A percentile compares a stretch with the other conserved stretches of the same genome.
Conservation (phyloP, 2,888 invertebrate species). For the Mamestra brassicae region DNA sequence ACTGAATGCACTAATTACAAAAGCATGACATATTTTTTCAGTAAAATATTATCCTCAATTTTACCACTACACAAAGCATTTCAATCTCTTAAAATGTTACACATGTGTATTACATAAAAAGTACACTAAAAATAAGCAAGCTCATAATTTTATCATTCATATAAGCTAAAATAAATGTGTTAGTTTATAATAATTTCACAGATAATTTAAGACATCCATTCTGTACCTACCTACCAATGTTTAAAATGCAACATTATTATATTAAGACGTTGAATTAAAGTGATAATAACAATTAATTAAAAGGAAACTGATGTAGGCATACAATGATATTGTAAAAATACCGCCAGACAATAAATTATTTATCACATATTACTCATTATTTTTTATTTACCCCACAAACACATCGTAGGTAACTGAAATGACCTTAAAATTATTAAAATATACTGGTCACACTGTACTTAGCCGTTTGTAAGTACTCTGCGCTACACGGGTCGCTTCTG, state of each 20-base stretch:
- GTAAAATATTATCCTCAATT: background rate
- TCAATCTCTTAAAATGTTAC: background rate
- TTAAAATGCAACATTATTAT: conserved; percentile 67
- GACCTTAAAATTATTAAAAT: background rate
- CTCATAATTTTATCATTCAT: background rate
- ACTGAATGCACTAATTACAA: background rate
- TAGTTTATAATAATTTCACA: background rate
- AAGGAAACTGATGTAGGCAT: conserved; percentile 83
- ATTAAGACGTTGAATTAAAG: conserved; percentile 72
- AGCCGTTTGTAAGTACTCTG: background rate
- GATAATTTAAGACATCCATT: conserved; percentile 53
- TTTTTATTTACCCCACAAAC: conserved; percentile 50
- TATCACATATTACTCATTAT: conserved; percentile 86
- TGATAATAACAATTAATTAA: conserved; percentile 76
- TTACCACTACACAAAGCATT: background rate
- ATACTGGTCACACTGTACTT: conserved; percentile 10
- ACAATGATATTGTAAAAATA: conserved; percentile 91
- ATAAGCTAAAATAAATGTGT: background rate
- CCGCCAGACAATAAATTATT: conserved; percentile 91
- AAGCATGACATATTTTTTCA: background rate
- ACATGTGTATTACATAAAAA: too few relatives aligned
- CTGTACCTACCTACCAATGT: conserved; percentile 63
- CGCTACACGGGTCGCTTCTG: too few relatives aligned
- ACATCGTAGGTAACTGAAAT: too few relatives aligned
- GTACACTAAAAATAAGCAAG: too few relatives aligned